phyloP scores from a whole-genome alignment of 2,113 vertebrate species.

The Notarius lentiginosus region DNA sequence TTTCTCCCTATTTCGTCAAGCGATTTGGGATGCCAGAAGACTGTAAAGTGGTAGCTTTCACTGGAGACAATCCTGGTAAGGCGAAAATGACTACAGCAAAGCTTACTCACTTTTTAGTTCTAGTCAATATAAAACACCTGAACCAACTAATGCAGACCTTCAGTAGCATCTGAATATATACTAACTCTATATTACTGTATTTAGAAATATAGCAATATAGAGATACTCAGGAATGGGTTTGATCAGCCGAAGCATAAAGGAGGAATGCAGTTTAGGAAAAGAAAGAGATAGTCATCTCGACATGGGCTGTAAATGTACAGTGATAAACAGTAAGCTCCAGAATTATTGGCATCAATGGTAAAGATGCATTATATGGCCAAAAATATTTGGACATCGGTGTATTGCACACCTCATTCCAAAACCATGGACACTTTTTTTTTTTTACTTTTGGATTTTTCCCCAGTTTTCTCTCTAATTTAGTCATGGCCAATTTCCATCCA shows the following conservation, averaged over 20 bases:
- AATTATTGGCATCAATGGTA: neutral
- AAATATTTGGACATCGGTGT: neutral
- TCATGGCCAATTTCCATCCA: too few species aligned
- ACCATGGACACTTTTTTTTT: neutral
- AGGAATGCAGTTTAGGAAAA: neutral
- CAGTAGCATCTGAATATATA: neutral
- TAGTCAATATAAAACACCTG: neutral
- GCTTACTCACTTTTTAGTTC: neutral
- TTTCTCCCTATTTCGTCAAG: conserved; percentile 80
- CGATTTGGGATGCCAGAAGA: conserved; percentile 80
- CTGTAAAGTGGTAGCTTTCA: conserved; percentile 88
- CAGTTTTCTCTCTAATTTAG: too few species aligned
- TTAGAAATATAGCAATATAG: neutral
- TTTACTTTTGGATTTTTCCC: too few species aligned
- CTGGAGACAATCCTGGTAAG: conserved; percentile 95
- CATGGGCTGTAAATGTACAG: neutral
- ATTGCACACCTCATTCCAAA: neutral
- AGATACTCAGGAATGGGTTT: neutral
- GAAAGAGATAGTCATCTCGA: neutral
- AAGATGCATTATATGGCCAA: neutral
- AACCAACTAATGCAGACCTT: neutral
- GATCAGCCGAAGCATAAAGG: neutral
- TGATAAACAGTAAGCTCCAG: neutral
- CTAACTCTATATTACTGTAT: neutral
- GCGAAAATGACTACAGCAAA: neutral